Conservation (phyloP, 2,797 vertebrate genomes). For the Epinephelus malabaricus region DNA sequence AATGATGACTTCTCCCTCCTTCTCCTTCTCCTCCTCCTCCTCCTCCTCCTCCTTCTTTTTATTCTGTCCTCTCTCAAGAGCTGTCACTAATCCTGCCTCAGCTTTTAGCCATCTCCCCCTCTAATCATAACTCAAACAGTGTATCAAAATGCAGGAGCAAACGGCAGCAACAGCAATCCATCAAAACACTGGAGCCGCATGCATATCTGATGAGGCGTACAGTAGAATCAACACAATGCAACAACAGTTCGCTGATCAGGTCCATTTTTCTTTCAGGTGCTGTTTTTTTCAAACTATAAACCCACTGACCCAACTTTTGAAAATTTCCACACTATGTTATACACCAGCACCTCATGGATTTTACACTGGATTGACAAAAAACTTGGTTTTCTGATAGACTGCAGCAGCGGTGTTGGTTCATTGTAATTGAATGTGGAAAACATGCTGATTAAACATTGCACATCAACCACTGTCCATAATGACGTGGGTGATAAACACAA, state of each 20-base stretch:
- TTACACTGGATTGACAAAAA: slow-evolving; percentile 58
- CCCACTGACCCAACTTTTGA: slow-evolving; percentile 65
- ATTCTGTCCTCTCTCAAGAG: slow-evolving; percentile 28
- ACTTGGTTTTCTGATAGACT: slow-evolving; percentile 46
- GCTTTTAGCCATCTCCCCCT: slow-evolving; percentile 27
- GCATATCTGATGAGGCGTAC: slow-evolving; percentile 60
- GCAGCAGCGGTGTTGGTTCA: slow-evolving; percentile 30
- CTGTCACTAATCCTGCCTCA: slow-evolving; percentile 51
- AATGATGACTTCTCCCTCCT: slow-evolving; percentile 51
- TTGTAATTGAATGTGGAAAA: slow-evolving; percentile 56
- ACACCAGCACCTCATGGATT: slow-evolving; percentile 48
- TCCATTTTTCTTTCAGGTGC: slow-evolving; percentile 50
- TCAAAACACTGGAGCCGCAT: slow-evolving; percentile 55
- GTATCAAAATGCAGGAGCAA: slow-evolving; percentile 53
- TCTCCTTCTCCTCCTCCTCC: not conserved
- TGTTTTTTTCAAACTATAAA: slow-evolving; percentile 55
- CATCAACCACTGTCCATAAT: slow-evolving; percentile 55
- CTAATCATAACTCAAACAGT: slow-evolving; percentile 65
- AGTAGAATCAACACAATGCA: slow-evolving; percentile 47
- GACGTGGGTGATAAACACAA: slow-evolving; percentile 41
- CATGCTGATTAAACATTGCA: slow-evolving; percentile 54
- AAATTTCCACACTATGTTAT: slow-evolving; percentile 33
- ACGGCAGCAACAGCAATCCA: slow-evolving; percentile 59
- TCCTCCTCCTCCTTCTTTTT: not conserved
- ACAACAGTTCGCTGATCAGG: slow-evolving; percentile 54